These are phyloP conservation scores for Pseudois nayaur DNA, from an alignment of 2,113 vertebrate genomes.

Conservation along the genomic window DNA sequence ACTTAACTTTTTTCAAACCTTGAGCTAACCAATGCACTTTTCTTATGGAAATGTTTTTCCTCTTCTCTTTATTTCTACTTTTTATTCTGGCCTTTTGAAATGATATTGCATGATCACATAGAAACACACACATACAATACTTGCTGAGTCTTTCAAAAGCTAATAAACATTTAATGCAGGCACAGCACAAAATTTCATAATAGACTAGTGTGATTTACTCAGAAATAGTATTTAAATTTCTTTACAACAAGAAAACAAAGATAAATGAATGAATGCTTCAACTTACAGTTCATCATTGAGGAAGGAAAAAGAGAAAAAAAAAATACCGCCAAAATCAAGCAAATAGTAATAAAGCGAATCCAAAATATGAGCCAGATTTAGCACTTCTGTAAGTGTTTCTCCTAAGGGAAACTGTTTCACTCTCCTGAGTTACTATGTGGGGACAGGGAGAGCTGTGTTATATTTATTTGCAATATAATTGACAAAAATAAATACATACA, in stretches of 20 bases:
- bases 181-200: neutral
- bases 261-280: neutral
- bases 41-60: neutral
- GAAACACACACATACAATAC: neutral
- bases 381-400: neutral
- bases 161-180: neutral
- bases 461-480: neutral
- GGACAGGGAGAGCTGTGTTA: neutral
- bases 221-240: neutral
- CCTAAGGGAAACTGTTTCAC: neutral
- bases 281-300: neutral
- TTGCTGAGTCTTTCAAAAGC: neutral
- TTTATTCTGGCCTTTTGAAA: neutral
- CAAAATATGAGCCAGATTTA: neutral
- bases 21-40: neutral
- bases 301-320: neutral
- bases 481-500: neutral
- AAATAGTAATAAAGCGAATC: neutral
- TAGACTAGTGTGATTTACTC: neutral
- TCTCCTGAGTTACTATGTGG: neutral
- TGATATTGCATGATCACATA: neutral
- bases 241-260: neutral
- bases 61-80: neutral
- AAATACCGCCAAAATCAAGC: neutral
- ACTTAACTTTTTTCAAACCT: neutral